Percentiles rank a stretch among this genome's conserved stretches.
Evolutionary conservation across 2,797 vertebrate species (phyloP).

Genomic region (Megaceryle alcyon): DNA sequence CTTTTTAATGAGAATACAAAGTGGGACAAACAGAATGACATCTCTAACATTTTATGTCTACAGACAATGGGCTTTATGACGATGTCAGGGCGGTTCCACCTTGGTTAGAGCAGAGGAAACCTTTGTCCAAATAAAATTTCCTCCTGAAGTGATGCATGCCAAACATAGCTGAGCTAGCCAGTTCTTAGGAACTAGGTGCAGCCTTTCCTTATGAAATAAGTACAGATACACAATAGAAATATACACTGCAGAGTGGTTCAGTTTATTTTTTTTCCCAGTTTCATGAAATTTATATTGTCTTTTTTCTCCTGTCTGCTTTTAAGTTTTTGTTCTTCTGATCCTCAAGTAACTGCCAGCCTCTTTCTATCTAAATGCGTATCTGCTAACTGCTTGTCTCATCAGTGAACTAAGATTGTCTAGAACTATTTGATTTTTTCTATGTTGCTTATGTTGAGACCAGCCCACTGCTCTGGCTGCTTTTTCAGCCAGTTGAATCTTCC

Average conservation of each 20-base stretch:
- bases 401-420: not conserved
- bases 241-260: not conserved
- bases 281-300: rapidly evolving
- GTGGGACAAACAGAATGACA: not conserved
- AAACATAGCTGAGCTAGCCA: not conserved
- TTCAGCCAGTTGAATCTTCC: not conserved
- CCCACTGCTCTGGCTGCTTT: not conserved
- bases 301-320: not conserved
- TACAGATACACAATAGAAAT: not conserved
- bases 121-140: not conserved
- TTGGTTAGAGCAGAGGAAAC: not conserved
- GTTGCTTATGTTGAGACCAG: not conserved
- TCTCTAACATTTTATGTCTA: not conserved
- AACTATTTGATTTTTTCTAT: not conserved
- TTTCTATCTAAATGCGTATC: not conserved
- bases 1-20: not conserved
- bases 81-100: not conserved
- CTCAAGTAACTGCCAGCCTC: not conserved
- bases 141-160: not conserved
- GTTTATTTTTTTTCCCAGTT: not conserved
- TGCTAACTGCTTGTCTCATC: not conserved
- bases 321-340: not conserved
- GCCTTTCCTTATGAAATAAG: not conserved
- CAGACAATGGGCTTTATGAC: not conserved
- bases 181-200: not conserved